phyloP scores from a whole-genome alignment of 1,140 invertebrate species.

The Bombus superbus region DNA sequence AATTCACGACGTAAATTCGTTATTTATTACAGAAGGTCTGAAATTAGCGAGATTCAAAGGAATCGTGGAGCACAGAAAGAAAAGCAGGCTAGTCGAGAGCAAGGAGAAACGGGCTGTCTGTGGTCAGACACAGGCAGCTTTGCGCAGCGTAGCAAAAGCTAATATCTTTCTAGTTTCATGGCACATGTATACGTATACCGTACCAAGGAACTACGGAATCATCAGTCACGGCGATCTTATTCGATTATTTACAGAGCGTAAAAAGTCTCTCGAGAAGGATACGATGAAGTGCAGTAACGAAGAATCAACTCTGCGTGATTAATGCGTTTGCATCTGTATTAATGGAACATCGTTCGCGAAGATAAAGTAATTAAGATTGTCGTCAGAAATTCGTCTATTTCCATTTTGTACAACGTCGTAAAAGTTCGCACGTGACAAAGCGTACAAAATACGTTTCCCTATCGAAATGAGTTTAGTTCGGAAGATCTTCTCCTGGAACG shows the following conservation, averaged over 20 bases:
- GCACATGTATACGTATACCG: background rate
- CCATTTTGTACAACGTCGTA: background rate
- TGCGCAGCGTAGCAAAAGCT: background rate
- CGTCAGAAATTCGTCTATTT: background rate
- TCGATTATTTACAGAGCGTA: too few relatives aligned
- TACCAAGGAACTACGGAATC: too few relatives aligned
- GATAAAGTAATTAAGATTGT: background rate
- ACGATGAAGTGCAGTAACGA: too few relatives aligned
- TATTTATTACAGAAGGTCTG: background rate
- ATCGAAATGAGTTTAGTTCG: background rate
- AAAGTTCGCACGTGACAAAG: too few relatives aligned
- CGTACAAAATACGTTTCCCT: background rate
- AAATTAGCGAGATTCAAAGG: background rate
- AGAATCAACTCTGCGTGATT: too few relatives aligned
- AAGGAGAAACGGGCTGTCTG: background rate
- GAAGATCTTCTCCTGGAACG: too few relatives aligned
- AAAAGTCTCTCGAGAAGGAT: too few relatives aligned
- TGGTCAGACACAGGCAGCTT: background rate
- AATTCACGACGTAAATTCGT: background rate
- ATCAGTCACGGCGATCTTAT: too few relatives aligned
- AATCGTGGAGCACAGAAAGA: background rate
- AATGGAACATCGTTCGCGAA: background rate
- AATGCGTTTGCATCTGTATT: too few relatives aligned
- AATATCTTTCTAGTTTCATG: background rate
- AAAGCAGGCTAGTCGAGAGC: background rate